Evolutionary conservation across 2,113 vertebrate species (phyloP).

Genomic region (Dicentrarchus labrax): DNA sequence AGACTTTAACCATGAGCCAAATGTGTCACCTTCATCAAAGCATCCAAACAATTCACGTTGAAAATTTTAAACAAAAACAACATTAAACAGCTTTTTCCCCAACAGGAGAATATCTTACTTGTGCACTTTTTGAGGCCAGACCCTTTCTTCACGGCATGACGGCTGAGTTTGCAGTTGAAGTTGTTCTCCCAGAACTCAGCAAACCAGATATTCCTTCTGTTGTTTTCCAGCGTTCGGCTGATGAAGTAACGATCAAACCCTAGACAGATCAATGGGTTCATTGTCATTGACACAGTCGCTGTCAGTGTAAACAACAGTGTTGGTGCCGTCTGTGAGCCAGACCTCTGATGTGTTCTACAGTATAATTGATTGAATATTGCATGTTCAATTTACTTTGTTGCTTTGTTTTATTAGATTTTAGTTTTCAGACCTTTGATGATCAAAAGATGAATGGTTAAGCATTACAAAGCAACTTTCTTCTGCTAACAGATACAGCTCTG

Average conservation of each 20-base stretch:
- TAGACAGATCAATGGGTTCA: slow-evolving; percentile 71
- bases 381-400: background rate
- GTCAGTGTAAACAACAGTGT: slow-evolving; percentile 29
- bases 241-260: slow-evolving; percentile 88
- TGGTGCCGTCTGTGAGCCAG: background rate
- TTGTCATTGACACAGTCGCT: slow-evolving; percentile 60
- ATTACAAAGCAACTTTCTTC: background rate
- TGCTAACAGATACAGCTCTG: background rate
- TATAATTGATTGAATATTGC: slow-evolving; percentile 10
- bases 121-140: slow-evolving; percentile 90
- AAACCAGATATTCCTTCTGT: slow-evolving; percentile 89
- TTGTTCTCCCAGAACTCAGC: slow-evolving; percentile 89
- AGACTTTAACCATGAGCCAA: slow-evolving; percentile 54
- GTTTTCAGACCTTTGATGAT: slow-evolving; percentile 39
- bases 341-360: background rate
- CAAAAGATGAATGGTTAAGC: background rate
- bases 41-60: slow-evolving; percentile 23
- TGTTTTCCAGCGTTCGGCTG: slow-evolving; percentile 87
- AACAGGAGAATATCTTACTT: slow-evolving; percentile 83
- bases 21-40: slow-evolving; percentile 53
- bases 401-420: background rate
- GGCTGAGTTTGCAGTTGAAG: slow-evolving; percentile 92
- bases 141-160: slow-evolving; percentile 84
- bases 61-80: slow-evolving; percentile 57
- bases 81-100: slow-evolving; percentile 3